Evolutionary conservation across 2,797 vertebrate species (phyloP).

Genomic region (Hydrolagus colliei): DNA sequence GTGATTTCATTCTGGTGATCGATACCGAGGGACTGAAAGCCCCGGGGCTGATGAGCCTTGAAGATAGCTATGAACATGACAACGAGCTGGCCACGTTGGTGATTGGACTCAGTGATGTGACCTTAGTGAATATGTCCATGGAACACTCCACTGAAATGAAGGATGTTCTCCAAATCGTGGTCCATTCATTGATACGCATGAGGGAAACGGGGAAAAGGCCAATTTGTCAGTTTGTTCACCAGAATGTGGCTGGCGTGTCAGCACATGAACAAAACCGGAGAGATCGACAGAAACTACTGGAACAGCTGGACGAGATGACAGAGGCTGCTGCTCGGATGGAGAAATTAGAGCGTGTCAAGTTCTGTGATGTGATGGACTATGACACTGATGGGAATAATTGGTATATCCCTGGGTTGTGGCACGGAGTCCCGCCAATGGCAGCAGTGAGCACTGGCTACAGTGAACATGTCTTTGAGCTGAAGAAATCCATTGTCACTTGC

Average conservation of each 20-base stretch:
- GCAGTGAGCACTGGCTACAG: too few species aligned
- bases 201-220: not conserved
- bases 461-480: constrained; percentile 9
- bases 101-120: not conserved
- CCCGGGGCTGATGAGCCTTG: too few species aligned
- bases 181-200: constrained; percentile 23
- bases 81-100: constrained; percentile 48
- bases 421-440: too few species aligned
- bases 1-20: constrained; percentile 49
- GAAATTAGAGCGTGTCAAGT: too few species aligned
- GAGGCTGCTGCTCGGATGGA: too few species aligned
- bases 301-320: too few species aligned
- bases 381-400: too few species aligned
- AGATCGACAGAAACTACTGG: too few species aligned
- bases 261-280: not conserved
- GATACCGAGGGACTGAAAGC: too few species aligned
- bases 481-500: not conserved
- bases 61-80: not conserved
- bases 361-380: too few species aligned
- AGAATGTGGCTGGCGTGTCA: constrained; percentile 17
- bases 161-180: constrained; percentile 20
- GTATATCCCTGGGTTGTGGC: too few species aligned
- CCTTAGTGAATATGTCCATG: not conserved
- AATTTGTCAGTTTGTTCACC: not conserved
- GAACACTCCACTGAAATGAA: not conserved